These are phyloP conservation scores for Lethenteron reissneri DNA, from an alignment of 2,113 vertebrate genomes.

Conservation along the genomic window DNA sequence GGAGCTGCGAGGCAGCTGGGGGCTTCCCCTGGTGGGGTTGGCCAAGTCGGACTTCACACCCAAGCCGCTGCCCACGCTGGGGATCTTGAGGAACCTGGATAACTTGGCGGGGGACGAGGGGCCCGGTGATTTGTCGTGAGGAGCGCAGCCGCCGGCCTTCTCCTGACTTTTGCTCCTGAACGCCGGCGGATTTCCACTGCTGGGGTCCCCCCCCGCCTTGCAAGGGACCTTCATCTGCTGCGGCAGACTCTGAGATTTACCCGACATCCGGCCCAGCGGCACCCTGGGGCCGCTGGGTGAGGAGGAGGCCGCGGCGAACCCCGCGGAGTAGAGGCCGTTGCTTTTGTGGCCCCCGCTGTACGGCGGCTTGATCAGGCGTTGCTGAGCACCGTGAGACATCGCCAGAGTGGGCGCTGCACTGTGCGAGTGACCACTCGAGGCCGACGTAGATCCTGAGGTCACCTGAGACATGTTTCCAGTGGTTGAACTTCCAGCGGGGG, in stretches of 20 bases:
- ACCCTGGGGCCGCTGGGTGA: too few relatives aligned
- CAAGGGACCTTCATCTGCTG: too few relatives aligned
- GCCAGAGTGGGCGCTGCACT: too few relatives aligned
- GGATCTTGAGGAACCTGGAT: constrained; percentile 29
- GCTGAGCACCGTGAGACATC: background rate
- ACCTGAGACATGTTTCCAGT: too few relatives aligned
- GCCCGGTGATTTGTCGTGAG: constrained; percentile 27
- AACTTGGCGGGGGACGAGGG: constrained; percentile 29
- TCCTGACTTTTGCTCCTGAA: background rate
- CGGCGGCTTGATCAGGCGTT: background rate
- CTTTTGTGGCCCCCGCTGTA: background rate
- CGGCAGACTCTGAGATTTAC: too few relatives aligned
- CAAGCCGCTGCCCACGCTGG: constrained; percentile 20
- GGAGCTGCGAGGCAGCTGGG: constrained; percentile 27
- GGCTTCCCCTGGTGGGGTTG: constrained; percentile 37
- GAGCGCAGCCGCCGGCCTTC: constrained; percentile 14
- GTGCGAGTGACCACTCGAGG: too few relatives aligned
- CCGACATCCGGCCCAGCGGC: too few relatives aligned
- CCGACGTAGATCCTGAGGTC: too few relatives aligned
- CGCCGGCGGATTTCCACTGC: background rate
- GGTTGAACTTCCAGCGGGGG: too few relatives aligned
- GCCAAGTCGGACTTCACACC: constrained; percentile 22
- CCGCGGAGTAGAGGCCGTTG: background rate
- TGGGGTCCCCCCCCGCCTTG: too few relatives aligned
- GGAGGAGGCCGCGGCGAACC: background rate